A percentile compares a stretch with the other conserved stretches of the same genome.
These are phyloP conservation scores for Ifrita kowaldi DNA, from an alignment of 2,113 vertebrate genomes.

Conservation along the genomic window DNA sequence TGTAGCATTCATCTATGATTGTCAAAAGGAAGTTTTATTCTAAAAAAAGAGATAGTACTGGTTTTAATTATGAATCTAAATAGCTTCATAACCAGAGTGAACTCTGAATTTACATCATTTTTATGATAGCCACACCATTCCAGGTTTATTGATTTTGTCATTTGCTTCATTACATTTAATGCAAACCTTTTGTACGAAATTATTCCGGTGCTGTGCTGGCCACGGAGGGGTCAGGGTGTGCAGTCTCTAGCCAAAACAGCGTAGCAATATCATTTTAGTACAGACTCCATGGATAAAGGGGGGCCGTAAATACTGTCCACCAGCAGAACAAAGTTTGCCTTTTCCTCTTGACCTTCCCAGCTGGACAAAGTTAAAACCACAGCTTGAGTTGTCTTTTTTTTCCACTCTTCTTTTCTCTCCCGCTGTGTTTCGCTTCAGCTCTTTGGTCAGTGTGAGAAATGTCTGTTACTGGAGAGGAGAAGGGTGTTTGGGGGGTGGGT, in stretches of 20 bases:
- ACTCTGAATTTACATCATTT: constrained; percentile 80
- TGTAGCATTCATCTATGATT: constrained; percentile 73
- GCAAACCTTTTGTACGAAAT: constrained; percentile 58
- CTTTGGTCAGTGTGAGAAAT: neutral
- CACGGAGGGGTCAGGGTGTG: constrained; percentile 18
- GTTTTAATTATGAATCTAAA: constrained; percentile 83
- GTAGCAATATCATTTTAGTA: neutral
- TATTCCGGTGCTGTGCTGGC: constrained; percentile 30
- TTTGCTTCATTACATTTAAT: constrained; percentile 74
- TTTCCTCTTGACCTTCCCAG: constrained; percentile 26
- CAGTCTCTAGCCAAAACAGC: constrained; percentile 50
- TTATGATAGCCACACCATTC: constrained; percentile 75
- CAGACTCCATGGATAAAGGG: constrained; percentile 29
- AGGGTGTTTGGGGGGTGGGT: neutral
- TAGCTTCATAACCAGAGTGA: constrained; percentile 78
- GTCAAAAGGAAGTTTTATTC: constrained; percentile 77
- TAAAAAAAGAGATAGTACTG: constrained; percentile 66
- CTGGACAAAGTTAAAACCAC: neutral
- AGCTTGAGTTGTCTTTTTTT: neutral
- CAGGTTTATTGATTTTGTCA: constrained; percentile 82
- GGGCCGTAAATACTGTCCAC: constrained; percentile 9
- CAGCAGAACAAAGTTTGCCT: constrained; percentile 41
- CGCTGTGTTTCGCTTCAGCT: neutral
- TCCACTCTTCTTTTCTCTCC: neutral
- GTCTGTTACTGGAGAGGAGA: neutral